These are phyloP conservation scores for Leucozona laternaria DNA, from an alignment of 2,888 invertebrate genomes.

Conservation along the genomic window DNA sequence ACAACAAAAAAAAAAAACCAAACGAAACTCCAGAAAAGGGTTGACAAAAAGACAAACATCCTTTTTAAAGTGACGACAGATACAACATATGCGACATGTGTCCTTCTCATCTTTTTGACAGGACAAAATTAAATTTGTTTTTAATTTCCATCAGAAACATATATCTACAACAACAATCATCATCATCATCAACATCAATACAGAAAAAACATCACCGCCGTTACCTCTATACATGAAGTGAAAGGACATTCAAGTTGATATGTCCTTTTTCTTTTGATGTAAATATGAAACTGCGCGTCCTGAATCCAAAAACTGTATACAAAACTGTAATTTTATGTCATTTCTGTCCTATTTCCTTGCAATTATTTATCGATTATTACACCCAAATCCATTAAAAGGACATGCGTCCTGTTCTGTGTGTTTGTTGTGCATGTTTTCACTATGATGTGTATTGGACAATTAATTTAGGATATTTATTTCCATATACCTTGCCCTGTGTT, in stretches of 20 bases:
- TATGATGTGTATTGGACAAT: conserved; percentile 43
- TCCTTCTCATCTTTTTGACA: conserved; percentile 74
- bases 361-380: conserved; percentile 76
- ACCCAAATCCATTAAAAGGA: conserved; percentile 51
- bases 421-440: conserved; percentile 47
- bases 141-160: conserved; percentile 53
- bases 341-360: conserved; percentile 67
- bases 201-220: neutral
- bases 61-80: conserved; percentile 64
- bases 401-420: conserved; percentile 40
- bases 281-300: conserved; percentile 47
- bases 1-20: conserved; percentile 1
- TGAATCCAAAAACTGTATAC: neutral
- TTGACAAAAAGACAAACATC: conserved; percentile 67
- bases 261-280: conserved; percentile 29
- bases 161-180: neutral
- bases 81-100: conserved; percentile 74
- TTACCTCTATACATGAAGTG: neutral
- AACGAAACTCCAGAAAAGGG: conserved; percentile 55
- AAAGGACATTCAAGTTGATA: conserved; percentile 70
- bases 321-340: conserved; percentile 54
- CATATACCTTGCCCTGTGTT: neutral
- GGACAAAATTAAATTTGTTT: conserved; percentile 74
- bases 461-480: conserved; percentile 70
- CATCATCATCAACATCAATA: neutral